A percentile compares a stretch with the other conserved stretches of the same genome.
Evolutionary conservation across 2,888 invertebrate genomes (phyloP).

Genomic region (Calephelis perditalis): DNA sequence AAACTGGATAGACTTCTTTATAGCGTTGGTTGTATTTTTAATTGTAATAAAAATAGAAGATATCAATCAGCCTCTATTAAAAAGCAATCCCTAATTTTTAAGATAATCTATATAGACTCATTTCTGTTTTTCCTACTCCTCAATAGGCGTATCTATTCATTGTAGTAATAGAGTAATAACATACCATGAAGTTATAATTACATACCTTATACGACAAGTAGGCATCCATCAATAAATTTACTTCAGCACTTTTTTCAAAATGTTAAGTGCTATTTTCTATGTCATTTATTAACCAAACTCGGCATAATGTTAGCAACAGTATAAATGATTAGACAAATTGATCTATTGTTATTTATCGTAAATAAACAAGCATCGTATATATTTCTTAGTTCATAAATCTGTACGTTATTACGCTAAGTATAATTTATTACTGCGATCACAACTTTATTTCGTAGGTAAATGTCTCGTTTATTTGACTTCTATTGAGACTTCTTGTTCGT

Average conservation of each 20-base stretch:
- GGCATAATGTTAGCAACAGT: not conserved
- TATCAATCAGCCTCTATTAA: no score
- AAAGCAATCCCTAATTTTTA: no score
- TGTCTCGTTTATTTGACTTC: not conserved
- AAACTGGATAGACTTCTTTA: no score
- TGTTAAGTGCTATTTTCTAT: not conserved
- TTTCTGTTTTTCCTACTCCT: no score
- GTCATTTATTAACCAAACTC: not conserved
- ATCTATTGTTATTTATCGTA: not conserved
- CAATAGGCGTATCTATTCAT: no score
- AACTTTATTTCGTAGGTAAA: not conserved
- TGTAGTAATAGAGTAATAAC: no score
- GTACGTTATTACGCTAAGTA: conserved; percentile 2
- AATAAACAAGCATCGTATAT: conserved; percentile 2
- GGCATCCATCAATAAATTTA: no score
- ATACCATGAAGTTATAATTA: no score
- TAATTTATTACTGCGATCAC: conserved; percentile 6
- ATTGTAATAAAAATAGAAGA: no score
- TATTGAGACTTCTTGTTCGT: not conserved
- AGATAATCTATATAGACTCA: no score
- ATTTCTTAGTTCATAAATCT: conserved; percentile 9
- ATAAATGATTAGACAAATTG: conserved; percentile 3
- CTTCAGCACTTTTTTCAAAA: no score
- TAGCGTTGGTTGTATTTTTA: no score
- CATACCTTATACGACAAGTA: not conserved